Conservation (phyloP, 2,797 vertebrate genomes). For the Pyrocephalus nanus region DNA sequence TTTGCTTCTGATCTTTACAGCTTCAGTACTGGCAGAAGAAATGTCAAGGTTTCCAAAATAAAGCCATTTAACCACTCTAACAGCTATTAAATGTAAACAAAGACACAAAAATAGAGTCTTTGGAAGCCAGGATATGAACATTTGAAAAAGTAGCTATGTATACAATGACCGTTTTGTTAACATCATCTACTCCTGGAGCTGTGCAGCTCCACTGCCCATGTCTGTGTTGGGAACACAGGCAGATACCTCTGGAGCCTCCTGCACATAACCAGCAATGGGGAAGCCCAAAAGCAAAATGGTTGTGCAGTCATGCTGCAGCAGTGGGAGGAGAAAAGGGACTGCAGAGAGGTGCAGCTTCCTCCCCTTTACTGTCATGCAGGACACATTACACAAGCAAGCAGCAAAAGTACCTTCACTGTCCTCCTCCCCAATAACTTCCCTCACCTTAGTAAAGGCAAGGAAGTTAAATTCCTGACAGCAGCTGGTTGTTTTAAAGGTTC, state of each 20-base stretch:
- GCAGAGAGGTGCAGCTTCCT: not conserved
- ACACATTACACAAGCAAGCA: not conserved
- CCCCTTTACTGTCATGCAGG: not conserved
- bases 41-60: slow-evolving; percentile 31
- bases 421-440: not conserved
- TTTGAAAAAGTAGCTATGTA: slow-evolving; percentile 23
- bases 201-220: not conserved
- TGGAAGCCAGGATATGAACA: not conserved
- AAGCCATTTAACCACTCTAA: slow-evolving; percentile 30
- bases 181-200: not conserved
- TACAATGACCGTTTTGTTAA: slow-evolving; percentile 6
- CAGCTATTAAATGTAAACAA: slow-evolving; percentile 48
- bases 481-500: not conserved
- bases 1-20: slow-evolving; percentile 48
- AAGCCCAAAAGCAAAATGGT: not conserved
- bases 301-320: not conserved
- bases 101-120: not conserved
- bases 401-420: not conserved
- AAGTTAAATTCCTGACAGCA: not conserved
- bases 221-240: not conserved
- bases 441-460: not conserved
- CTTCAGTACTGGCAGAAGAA: not conserved
- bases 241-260: not conserved
- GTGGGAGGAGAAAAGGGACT: not conserved
- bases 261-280: not conserved